These are phyloP conservation scores for Drosophila robusta DNA, from an alignment of 2,888 invertebrate species.

Conservation along the genomic window DNA sequence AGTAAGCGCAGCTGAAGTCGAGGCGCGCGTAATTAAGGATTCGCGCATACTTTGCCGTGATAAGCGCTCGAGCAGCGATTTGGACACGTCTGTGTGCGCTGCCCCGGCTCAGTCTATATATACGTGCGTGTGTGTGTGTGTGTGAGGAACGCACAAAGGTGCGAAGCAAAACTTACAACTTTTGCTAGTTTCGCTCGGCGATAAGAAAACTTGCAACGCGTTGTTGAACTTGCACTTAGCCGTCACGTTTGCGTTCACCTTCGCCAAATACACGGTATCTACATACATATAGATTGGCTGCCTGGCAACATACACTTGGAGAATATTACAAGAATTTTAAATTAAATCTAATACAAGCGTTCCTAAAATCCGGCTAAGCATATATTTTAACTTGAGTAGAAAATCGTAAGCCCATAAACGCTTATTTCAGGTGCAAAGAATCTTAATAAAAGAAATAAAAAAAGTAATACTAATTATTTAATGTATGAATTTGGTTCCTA, in stretches of 20 bases:
- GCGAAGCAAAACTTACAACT: constrained; percentile 53
- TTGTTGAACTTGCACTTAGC: constrained; percentile 77
- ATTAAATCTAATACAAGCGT: too few relatives aligned
- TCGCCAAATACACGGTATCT: constrained; percentile 16
- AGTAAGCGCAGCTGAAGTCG: constrained; percentile 17
- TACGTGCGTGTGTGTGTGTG: not conserved
- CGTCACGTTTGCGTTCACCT: constrained; percentile 44
- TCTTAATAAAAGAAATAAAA: too few relatives aligned
- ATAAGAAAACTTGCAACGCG: constrained; percentile 68
- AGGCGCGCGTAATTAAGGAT: constrained; percentile 58
- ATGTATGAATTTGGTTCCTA: too few relatives aligned
- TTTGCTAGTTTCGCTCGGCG: constrained; percentile 47
- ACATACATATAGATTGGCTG: not conserved
- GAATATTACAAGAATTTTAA: too few relatives aligned
- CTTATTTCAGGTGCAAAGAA: too few relatives aligned
- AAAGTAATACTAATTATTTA: too few relatives aligned
- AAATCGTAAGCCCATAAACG: too few relatives aligned
- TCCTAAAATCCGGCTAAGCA: too few relatives aligned
- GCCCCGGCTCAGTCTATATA: not conserved
- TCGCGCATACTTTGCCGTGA: constrained; percentile 54
- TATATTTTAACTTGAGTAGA: too few relatives aligned
- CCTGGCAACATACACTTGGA: too few relatives aligned
- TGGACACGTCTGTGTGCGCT: constrained; percentile 60
- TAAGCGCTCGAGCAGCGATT: constrained; percentile 50
- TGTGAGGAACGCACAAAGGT: constrained; percentile 37